Percentiles rank a stretch among this genome's conserved stretches.
Conservation (phyloP, 2,797 vertebrate species). For the Labroides dimidiatus region DNA sequence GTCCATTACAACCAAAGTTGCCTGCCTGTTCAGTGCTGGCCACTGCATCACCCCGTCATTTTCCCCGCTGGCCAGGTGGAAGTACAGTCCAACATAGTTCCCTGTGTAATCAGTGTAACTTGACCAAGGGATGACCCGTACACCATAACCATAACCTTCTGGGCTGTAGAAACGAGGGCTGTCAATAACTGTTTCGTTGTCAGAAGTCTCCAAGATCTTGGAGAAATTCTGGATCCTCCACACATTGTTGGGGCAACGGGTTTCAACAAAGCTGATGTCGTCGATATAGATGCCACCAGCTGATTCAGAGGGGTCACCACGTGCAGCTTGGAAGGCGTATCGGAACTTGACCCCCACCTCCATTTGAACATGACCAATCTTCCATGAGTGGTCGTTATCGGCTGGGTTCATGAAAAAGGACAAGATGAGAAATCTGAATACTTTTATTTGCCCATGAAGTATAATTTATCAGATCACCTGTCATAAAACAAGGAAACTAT, state of each 20-base stretch:
- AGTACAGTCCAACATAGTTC: slow-evolving; percentile 79
- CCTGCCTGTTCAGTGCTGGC: slow-evolving; percentile 90
- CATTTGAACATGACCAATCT: slow-evolving; percentile 89
- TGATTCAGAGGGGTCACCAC: slow-evolving; percentile 74
- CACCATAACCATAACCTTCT: slow-evolving; percentile 89
- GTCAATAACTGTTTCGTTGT: slow-evolving; percentile 23
- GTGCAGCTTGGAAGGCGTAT: slow-evolving; percentile 90
- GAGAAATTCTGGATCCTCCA: slow-evolving; percentile 90
- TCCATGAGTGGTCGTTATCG: slow-evolving; percentile 84
- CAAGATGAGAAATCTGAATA: background rate
- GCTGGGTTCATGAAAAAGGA: slow-evolving; percentile 36
- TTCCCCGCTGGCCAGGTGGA: slow-evolving; percentile 89
- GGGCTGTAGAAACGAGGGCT: slow-evolving; percentile 91
- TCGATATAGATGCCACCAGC: slow-evolving; percentile 88
- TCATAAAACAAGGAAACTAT: too few relatives aligned
- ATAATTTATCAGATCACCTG: too few relatives aligned
- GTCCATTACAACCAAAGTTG: slow-evolving; percentile 87
- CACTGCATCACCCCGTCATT: slow-evolving; percentile 90
- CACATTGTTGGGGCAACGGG: slow-evolving; percentile 85
- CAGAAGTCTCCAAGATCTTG: slow-evolving; percentile 70
- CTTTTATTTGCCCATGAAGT: too few relatives aligned
- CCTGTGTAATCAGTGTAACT: slow-evolving; percentile 73
- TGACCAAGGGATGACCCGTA: slow-evolving; percentile 79
- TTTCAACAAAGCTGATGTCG: slow-evolving; percentile 89
- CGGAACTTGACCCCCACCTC: slow-evolving; percentile 88